Evolutionary conservation across 2,888 invertebrate genomes (phyloP).

Genomic region (Magallana nippona): DNA sequence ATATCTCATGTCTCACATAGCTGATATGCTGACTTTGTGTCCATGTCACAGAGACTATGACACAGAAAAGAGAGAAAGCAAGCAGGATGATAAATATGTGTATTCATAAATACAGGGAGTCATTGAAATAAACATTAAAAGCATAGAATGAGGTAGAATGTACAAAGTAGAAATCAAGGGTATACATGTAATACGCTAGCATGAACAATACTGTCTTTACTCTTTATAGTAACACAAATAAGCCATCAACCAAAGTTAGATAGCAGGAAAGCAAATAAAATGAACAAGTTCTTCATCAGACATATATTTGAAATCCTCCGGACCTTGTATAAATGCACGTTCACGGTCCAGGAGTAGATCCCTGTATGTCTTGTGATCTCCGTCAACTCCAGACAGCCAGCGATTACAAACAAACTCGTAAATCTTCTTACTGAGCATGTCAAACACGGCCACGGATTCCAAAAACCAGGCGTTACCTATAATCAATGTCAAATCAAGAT

Average conservation of each 20-base stretch:
- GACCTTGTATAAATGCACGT: slow-evolving; percentile 71
- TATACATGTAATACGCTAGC: neutral
- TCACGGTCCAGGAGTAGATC: slow-evolving; percentile 68
- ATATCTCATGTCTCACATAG: slow-evolving; percentile 12
- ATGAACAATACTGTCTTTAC: neutral
- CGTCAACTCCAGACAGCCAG: slow-evolving; percentile 76
- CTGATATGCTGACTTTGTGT: slow-evolving; percentile 6
- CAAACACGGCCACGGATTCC: slow-evolving; percentile 74
- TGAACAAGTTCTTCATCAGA: slow-evolving; percentile 39
- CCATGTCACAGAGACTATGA: neutral
- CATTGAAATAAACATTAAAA: neutral
- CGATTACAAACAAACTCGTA: slow-evolving; percentile 74
- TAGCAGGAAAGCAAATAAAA: slow-evolving; percentile 37
- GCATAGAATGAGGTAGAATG: neutral
- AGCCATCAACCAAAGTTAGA: neutral
- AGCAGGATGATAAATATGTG: neutral
- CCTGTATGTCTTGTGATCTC: slow-evolving; percentile 73
- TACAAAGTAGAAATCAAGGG: neutral
- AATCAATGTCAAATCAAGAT: slow-evolving; percentile 12
- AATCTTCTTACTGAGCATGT: slow-evolving; percentile 68
- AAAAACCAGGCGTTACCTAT: slow-evolving; percentile 77
- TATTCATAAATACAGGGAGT: neutral
- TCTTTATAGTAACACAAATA: neutral
- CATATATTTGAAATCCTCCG: slow-evolving; percentile 22
- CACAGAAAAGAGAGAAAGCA: slow-evolving; percentile 1